A percentile compares a stretch with the other conserved stretches of the same genome.
Conservation (phyloP, 2,888 invertebrate genomes). For the Mimas tiliae region DNA sequence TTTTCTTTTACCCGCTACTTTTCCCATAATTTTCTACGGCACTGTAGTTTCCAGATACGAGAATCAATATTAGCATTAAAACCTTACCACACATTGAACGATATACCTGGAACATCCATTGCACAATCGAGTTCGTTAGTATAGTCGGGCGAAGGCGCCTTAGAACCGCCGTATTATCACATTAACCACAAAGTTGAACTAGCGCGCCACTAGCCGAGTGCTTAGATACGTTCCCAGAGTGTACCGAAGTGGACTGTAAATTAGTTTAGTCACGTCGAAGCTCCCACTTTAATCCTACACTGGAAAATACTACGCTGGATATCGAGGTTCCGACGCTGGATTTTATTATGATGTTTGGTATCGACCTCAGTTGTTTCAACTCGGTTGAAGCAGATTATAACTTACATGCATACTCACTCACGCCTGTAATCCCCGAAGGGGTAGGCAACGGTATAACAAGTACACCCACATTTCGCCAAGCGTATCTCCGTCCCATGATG, state of each 20-base stretch:
- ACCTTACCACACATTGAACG: neutral
- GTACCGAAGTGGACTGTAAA: conserved; percentile 18
- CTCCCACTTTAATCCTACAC: conserved; percentile 9
- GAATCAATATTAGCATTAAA: too few species aligned
- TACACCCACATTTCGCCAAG: too few species aligned
- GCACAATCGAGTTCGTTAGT: conserved; percentile 1
- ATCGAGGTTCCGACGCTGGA: neutral
- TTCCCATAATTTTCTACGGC: too few species aligned
- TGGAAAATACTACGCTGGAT: neutral
- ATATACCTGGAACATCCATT: neutral
- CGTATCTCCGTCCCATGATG: too few species aligned
- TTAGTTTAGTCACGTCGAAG: conserved; percentile 22
- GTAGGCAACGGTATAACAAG: too few species aligned
- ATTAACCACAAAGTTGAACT: conserved; percentile 8
- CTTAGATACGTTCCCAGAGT: neutral
- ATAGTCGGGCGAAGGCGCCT: neutral
- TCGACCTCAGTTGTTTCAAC: too few species aligned
- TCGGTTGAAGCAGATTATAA: too few species aligned
- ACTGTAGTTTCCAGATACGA: too few species aligned
- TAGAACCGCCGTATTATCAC: conserved; percentile 5
- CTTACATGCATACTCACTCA: too few species aligned
- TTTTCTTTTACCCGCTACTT: too few species aligned
- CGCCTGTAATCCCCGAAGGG: too few species aligned
- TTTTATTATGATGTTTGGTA: neutral
- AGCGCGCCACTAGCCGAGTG: neutral